These are phyloP conservation scores for Pseudomyrmex concolor DNA, from an alignment of 1,140 invertebrate species.

Conservation along the genomic window DNA sequence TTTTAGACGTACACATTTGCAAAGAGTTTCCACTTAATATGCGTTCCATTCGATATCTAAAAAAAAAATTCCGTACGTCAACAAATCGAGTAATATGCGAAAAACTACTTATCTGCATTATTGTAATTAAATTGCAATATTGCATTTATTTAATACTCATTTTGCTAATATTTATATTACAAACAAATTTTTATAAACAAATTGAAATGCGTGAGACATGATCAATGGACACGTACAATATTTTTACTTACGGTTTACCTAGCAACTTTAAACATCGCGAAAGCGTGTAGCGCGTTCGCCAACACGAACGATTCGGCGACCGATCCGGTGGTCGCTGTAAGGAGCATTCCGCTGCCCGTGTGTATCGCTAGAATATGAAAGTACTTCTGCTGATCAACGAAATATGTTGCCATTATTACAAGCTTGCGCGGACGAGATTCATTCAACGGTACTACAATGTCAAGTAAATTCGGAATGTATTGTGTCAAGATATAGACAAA, in stretches of 20 bases:
- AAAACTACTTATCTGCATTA: background rate
- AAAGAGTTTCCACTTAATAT: background rate
- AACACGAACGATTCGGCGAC: slow-evolving; percentile 55
- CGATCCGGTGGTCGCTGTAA: slow-evolving; percentile 30
- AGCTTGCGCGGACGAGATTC: slow-evolving; percentile 25
- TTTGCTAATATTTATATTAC: too few species aligned
- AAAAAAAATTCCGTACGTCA: background rate
- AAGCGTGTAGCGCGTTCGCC: slow-evolving; percentile 30
- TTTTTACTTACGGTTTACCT: slow-evolving; percentile 15
- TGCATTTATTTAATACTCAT: too few species aligned
- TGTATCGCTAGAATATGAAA: slow-evolving; percentile 60
- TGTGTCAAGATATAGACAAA: background rate
- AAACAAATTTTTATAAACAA: too few species aligned
- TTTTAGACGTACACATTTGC: background rate
- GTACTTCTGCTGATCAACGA: slow-evolving; percentile 64
- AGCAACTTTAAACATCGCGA: slow-evolving; percentile 36
- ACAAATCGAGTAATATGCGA: background rate
- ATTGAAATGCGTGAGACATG: too few species aligned
- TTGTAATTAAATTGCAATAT: too few species aligned
- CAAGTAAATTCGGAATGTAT: background rate
- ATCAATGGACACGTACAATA: background rate
- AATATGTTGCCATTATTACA: slow-evolving; percentile 47
- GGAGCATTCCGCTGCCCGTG: slow-evolving; percentile 27
- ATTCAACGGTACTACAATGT: slow-evolving; percentile 37
- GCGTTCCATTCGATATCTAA: slow-evolving; percentile 39